Percentiles rank a stretch among this genome's conserved stretches.
Evolutionary conservation across 1,140 invertebrate genomes (phyloP).

Genomic region (Potamilus streckersoni): DNA sequence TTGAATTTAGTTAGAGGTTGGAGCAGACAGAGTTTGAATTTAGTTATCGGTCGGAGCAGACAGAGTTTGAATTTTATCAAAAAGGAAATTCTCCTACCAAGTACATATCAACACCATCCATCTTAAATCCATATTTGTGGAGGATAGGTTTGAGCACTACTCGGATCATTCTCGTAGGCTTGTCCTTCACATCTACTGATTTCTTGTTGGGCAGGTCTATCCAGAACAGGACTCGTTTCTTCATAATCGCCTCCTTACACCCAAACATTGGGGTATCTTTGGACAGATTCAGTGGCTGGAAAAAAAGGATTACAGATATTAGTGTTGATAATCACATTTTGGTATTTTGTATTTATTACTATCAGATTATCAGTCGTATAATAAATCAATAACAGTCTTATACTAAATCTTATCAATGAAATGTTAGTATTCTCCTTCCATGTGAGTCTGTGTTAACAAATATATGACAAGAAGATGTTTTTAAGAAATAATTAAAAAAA

Average conservation of each 20-base stretch:
- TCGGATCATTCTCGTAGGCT: slow-evolving; percentile 81
- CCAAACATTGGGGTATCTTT: slow-evolving; percentile 78
- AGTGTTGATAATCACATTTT: no score
- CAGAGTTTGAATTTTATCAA: background rate
- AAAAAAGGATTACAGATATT: slow-evolving; percentile 23
- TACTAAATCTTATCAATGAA: no score
- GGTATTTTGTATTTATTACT: no score
- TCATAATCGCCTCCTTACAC: slow-evolving; percentile 86
- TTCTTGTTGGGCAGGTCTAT: slow-evolving; percentile 86
- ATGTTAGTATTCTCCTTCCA: no score
- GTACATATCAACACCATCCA: slow-evolving; percentile 74
- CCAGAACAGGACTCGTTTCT: slow-evolving; percentile 85
- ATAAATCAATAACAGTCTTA: no score
- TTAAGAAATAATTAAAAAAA: no score
- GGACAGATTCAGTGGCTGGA: slow-evolving; percentile 77
- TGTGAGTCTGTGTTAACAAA: no score
- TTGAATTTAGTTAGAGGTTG: background rate
- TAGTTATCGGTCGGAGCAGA: background rate
- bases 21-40: no score
- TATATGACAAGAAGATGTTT: no score
- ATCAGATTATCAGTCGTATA: no score
- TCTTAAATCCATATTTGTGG: slow-evolving; percentile 82
- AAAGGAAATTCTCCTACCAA: slow-evolving; percentile 49
- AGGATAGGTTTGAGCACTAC: slow-evolving; percentile 90
- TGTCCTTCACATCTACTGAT: slow-evolving; percentile 87